Conservation (phyloP, 2,113 vertebrate species). For the Megaceryle torquata region DNA sequence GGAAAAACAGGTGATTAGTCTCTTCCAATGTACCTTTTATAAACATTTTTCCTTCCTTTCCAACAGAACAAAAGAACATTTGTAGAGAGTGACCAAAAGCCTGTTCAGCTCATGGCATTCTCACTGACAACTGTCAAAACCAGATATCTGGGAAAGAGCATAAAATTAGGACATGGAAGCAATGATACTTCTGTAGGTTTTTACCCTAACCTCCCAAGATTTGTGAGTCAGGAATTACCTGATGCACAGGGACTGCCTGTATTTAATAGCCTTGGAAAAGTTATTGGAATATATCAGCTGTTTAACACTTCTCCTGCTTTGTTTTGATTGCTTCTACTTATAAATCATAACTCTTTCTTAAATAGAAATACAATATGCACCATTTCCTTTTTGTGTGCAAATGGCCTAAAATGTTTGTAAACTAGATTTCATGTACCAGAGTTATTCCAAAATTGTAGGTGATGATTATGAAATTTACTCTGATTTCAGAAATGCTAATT, state of each 20-base stretch:
- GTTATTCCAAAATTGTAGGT: not conserved
- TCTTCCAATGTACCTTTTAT: not conserved
- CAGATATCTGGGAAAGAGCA: not conserved
- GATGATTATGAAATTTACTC: not conserved
- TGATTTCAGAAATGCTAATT: not conserved
- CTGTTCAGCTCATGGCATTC: not conserved
- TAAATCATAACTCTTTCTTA: not conserved
- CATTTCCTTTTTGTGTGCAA: not conserved
- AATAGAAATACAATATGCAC: not conserved
- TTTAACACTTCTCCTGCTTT: not conserved
- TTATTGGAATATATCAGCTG: not conserved
- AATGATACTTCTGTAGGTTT: not conserved
- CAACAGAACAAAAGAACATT: not conserved
- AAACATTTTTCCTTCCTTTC: not conserved
- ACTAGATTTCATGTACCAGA: not conserved
- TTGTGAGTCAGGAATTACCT: not conserved
- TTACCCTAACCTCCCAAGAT: not conserved
- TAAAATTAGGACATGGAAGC: not conserved
- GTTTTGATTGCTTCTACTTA: not conserved
- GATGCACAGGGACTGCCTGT: fast-evolving
- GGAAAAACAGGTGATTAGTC: not conserved
- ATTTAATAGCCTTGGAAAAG: not conserved
- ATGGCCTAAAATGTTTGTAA: not conserved
- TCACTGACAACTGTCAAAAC: not conserved
- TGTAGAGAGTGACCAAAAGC: not conserved